Evolutionary conservation across 2,888 invertebrate species (phyloP).

Genomic region (Melieria crassipennis): DNA sequence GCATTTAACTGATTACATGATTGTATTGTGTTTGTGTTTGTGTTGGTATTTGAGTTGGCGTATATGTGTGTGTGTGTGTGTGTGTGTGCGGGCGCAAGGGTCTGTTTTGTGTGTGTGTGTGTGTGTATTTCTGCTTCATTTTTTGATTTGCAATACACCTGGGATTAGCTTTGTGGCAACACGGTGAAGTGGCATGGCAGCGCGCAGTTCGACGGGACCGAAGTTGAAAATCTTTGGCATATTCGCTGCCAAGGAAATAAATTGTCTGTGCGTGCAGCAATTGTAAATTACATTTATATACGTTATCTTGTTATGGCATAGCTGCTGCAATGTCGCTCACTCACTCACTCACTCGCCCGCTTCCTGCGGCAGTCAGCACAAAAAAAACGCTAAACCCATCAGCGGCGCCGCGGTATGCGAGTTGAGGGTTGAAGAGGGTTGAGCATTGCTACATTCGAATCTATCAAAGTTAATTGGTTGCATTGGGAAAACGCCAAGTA

Average conservation of each 20-base stretch:
- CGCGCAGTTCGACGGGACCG: slow-evolving; percentile 40
- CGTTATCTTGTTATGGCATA: background rate
- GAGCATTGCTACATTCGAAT: background rate
- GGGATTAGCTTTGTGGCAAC: slow-evolving; percentile 48
- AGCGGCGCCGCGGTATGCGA: too few species aligned
- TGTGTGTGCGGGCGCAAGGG: slow-evolving; percentile 8
- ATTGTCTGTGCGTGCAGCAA: slow-evolving; percentile 65
- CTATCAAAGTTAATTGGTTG: slow-evolving; percentile 37
- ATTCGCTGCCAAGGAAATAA: slow-evolving; percentile 59
- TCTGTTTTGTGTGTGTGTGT: slow-evolving; percentile 10
- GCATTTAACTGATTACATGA: slow-evolving; percentile 44
- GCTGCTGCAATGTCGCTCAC: background rate
- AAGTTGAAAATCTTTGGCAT: too few species aligned
- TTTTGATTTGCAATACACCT: slow-evolving; percentile 65
- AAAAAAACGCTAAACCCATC: too few species aligned
- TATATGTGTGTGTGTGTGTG: slow-evolving; percentile 12
- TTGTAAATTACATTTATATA: slow-evolving; percentile 57
- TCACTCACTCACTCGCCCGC: too few species aligned
- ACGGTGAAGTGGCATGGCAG: slow-evolving; percentile 28
- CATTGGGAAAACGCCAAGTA: slow-evolving; percentile 31
- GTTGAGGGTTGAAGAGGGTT: too few species aligned
- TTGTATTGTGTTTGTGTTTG: slow-evolving; percentile 28
- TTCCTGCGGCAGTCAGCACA: too few species aligned
- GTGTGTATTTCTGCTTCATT: slow-evolving; percentile 47
- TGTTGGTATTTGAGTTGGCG: slow-evolving; percentile 7